Conservation (phyloP, 2,113 vertebrate species). For the Lophius piscatorius region DNA sequence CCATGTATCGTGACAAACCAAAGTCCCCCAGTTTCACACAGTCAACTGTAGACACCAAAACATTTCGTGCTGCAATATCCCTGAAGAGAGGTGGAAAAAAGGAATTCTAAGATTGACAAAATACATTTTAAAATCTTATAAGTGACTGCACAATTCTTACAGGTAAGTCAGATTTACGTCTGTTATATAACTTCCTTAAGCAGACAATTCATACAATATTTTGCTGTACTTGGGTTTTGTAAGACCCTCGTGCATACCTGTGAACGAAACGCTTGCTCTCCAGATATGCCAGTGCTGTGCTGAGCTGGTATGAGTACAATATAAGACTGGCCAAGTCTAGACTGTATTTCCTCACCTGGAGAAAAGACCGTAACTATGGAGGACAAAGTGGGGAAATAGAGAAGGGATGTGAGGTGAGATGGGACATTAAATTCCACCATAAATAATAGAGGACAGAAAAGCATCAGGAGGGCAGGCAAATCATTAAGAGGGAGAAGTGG, state of each 20-base stretch:
- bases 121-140: no score
- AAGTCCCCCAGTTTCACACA: conserved; percentile 98
- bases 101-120: not conserved
- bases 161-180: not conserved
- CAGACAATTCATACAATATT: not conserved
- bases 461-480: no score
- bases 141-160: no score
- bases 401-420: no score
- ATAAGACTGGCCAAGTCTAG: conserved; percentile 93
- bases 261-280: conserved; percentile 99
- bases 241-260: conserved; percentile 80
- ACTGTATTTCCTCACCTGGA: conserved; percentile 97
- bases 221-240: not conserved
- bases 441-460: no score
- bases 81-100: conserved; percentile 78
- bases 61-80: conserved; percentile 98
- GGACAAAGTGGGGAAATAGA: not conserved
- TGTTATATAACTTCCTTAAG: not conserved
- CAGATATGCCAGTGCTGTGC: conserved; percentile 94
- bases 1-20: conserved; percentile 97
- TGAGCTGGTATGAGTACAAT: conserved; percentile 95
- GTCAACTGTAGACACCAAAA: conserved; percentile 92
- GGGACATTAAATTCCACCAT: no score
- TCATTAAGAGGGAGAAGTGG: no score
- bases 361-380: conserved; percentile 90